Base-by-base conservation (phyloP, 2,888 invertebrate genomes). In the Athalia rosae region DNA sequence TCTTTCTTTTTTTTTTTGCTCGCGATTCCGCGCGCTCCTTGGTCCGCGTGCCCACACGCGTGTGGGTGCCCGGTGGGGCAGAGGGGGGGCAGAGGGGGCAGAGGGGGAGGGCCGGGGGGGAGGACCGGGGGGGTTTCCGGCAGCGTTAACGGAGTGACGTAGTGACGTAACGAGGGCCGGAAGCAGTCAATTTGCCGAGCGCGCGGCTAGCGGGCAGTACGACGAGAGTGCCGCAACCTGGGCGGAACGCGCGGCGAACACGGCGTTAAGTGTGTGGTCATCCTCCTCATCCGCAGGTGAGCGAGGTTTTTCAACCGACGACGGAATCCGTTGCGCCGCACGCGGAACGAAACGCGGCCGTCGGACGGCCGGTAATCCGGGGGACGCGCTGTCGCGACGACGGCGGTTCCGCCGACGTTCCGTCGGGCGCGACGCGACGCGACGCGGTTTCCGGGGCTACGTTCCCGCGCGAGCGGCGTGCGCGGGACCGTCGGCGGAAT, bases 131-230 rank as follows among this genome's bases (percentile, higher is more conserved):
- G 89, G 88, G 89, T 88, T 89, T 89, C 89, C 89, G 89, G 88
- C 87, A 89, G 89, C 87, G 89, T 89, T 89, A 89, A 89, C 89
- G 88, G 89, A 89, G 89, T 89, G 89, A 89, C 89, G 89, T 89
- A 89, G 89, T 89, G 89, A 89, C 89, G 89, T 89, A 89, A 89
- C 89, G 89, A 89, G 89, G 89, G 89, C 89, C 89, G 89, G 89
- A 90, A 90, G 89, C 88, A 88, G 87, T 87, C 89, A 89, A 90
- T 90, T 90, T 89, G 88, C 88, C 87, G 86, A 83, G 79, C 81
- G 86, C 87, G 87, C 87, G 86, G 87, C 87, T 84, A 86, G 83
- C 87, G 85, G 88, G 89, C 88, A 87, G 88, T 87, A 85, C n/a
- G n/a, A n/a, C n/a, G n/a, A 88, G 88, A 88, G 88, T 61, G 61